Percentiles rank a stretch among this genome's conserved stretches.
Evolutionary conservation across 2,797 vertebrate species (phyloP).

Genomic region (Lacerta bilineata): DNA sequence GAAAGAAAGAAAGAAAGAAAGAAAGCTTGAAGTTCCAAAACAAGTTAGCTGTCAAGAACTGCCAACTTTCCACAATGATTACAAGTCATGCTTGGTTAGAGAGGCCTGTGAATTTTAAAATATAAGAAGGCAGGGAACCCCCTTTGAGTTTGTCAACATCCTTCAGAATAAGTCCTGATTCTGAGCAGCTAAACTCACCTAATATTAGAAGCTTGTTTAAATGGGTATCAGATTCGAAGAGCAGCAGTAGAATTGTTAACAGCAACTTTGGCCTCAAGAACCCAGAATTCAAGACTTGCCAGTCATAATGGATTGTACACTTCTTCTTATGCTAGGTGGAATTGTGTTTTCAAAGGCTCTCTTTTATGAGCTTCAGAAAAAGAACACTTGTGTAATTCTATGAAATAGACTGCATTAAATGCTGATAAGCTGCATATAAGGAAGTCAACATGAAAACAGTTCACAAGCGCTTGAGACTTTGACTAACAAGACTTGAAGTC

Average conservation of each 20-base stretch:
- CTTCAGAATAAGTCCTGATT: not conserved
- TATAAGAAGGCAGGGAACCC: not conserved
- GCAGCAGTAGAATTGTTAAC: not conserved
- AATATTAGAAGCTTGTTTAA: not conserved
- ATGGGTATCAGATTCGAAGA: not conserved
- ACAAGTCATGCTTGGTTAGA: not conserved
- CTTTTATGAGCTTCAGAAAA: not conserved
- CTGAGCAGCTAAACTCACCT: not conserved
- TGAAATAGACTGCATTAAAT: not conserved
- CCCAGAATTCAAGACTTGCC: not conserved
- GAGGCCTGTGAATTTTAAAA: not conserved
- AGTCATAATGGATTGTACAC: not conserved
- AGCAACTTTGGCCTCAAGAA: not conserved
- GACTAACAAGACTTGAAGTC: not conserved
- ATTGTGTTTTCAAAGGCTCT: not conserved
- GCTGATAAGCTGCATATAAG: not conserved
- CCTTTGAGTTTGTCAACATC: not conserved
- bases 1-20: not conserved
- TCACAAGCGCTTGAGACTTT: not conserved
- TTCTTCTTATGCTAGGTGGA: not conserved
- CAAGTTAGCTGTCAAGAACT: not conserved
- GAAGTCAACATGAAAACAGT: not conserved
- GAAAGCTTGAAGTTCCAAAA: no score
- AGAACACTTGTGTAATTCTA: not conserved
- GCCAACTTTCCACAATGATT: not conserved